These are phyloP conservation scores for Chlorodrepanis virens DNA, from an alignment of 2,113 vertebrate species.

Conservation along the genomic window DNA sequence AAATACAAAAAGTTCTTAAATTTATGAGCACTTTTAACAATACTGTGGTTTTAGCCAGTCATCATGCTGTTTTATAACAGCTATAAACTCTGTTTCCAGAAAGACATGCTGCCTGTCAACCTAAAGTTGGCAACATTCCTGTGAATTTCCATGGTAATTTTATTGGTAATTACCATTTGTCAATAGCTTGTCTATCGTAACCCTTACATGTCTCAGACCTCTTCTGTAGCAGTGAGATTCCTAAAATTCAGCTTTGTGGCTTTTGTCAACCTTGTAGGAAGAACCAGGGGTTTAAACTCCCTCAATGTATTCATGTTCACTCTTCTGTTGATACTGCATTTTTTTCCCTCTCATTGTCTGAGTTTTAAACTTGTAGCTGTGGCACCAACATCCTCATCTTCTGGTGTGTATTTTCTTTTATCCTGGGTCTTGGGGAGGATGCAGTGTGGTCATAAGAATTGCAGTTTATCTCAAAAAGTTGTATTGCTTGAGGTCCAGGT, in stretches of 20 bases:
- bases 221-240: not conserved
- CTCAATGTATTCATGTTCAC: not conserved
- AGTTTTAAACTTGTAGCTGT: not conserved
- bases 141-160: not conserved
- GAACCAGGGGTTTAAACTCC: not conserved
- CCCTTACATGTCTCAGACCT: not conserved
- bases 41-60: not conserved
- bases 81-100: not conserved
- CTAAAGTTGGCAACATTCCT: not conserved
- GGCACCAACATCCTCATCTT: not conserved
- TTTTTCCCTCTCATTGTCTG: not conserved
- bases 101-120: not conserved
- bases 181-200: not conserved
- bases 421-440: not conserved
- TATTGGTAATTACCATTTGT: not conserved
- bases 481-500: rapidly evolving
- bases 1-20: not conserved
- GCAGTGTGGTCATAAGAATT: not conserved
- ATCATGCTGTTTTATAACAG: not conserved
- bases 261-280: not conserved
- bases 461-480: rapidly evolving
- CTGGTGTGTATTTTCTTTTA: not conserved
- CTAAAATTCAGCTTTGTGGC: not conserved
- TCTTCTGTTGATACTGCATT: rapidly evolving
- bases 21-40: not conserved